Evolutionary conservation across 2,888 invertebrate species (phyloP).

Genomic region (Apodemia mormo): DNA sequence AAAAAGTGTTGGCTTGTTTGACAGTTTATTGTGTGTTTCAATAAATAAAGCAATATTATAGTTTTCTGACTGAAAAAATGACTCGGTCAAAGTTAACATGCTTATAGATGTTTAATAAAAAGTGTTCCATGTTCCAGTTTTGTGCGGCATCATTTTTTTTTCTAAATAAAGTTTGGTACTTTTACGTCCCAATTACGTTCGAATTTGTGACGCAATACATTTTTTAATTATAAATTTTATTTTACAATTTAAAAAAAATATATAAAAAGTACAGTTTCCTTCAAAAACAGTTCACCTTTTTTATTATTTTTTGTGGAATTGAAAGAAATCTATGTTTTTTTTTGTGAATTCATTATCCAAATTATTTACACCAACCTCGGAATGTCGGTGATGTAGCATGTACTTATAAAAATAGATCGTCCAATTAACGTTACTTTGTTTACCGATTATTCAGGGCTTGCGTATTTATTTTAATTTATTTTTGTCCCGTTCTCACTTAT

Average conservation of each 20-base stretch:
- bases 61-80: slow-evolving; percentile 19
- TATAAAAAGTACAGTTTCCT: too few species aligned
- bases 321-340: neutral
- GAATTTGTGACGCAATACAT: too few species aligned
- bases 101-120: neutral
- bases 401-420: slow-evolving; percentile 66
- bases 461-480: slow-evolving; percentile 35
- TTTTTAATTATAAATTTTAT: too few species aligned
- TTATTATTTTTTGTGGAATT: too few species aligned
- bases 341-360: neutral
- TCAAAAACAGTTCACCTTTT: too few species aligned
- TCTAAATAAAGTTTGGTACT: too few species aligned
- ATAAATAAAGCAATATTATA: slow-evolving; percentile 19
- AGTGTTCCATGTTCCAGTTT: neutral
- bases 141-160: neutral
- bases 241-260: too few species aligned
- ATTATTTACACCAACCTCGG: slow-evolving; percentile 35
- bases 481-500: slow-evolving; percentile 24
- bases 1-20: slow-evolving; percentile 23
- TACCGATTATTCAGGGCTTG: slow-evolving; percentile 34
- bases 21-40: slow-evolving; percentile 26
- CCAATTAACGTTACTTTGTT: slow-evolving; percentile 43
- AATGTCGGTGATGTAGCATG: slow-evolving; percentile 51
- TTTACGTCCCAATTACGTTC: too few species aligned
- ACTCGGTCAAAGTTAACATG: slow-evolving; percentile 14